Conservation (phyloP, 2,113 vertebrate genomes). For the Lophotis ruficrista region DNA sequence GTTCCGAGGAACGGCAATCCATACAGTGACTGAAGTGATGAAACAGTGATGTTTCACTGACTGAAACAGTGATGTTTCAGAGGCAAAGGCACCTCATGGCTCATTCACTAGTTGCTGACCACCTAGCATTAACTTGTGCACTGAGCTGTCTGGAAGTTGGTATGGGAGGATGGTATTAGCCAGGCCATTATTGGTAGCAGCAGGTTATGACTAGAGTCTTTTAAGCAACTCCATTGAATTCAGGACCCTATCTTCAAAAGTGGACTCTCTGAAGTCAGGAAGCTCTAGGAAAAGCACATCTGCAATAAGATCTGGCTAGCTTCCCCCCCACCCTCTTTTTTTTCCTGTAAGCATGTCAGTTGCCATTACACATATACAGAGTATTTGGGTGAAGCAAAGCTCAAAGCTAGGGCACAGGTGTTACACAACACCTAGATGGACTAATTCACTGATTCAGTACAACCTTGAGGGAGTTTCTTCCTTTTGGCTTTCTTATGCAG, state of each 20-base stretch:
- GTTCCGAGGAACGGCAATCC: background rate
- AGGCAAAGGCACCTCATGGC: no score
- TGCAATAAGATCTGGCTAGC: background rate
- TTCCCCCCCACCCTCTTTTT: no score
- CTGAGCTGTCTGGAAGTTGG: background rate
- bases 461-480: background rate
- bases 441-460: background rate
- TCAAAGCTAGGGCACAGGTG: background rate
- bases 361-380: background rate
- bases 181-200: background rate
- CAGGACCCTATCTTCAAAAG: background rate
- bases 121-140: background rate
- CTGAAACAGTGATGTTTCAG: no score
- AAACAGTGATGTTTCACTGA: no score
- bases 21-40: background rate
- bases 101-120: background rate
- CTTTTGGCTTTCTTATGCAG: background rate
- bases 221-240: background rate
- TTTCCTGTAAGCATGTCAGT: background rate
- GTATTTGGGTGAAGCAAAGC: background rate
- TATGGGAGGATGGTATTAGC: background rate
- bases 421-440: background rate
- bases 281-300: background rate
- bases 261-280: accelerated
- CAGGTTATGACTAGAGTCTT: background rate